These are phyloP conservation scores for Eupleurogrammus muticus DNA, from an alignment of 2,797 vertebrate species.

Conservation along the genomic window DNA sequence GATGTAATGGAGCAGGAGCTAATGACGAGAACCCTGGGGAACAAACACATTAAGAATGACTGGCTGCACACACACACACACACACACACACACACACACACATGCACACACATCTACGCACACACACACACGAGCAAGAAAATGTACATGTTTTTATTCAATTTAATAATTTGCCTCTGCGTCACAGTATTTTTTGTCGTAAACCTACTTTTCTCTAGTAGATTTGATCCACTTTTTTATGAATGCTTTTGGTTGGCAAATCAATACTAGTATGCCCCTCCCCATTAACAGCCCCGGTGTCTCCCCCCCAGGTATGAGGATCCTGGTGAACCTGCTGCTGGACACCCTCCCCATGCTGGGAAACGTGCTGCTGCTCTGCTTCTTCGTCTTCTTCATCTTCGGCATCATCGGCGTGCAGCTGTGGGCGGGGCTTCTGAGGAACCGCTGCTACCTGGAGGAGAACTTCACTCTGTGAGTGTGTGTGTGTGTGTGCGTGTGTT, in stretches of 20 bases:
- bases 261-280: no score
- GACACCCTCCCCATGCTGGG: conserved; percentile 98
- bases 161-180: no score
- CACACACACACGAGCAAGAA: conserved; percentile 44
- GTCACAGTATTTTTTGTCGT: no score
- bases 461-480: conserved; percentile 86
- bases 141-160: no score
- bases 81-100: neutral
- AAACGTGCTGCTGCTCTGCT: conserved; percentile 96
- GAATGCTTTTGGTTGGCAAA: no score
- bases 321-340: conserved; percentile 97
- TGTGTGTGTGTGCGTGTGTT: conserved; percentile 3
- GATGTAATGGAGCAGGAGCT: conserved; percentile 76
- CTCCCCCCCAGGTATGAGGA: conserved; percentile 94
- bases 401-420: conserved; percentile 98
- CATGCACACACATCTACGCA: conserved; percentile 19
- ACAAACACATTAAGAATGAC: conserved; percentile 78
- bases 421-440: conserved; percentile 95
- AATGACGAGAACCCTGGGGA: conserved; percentile 75
- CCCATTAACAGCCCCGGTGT: no score
- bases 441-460: conserved; percentile 85
- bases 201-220: no score
- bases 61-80: conserved; percentile 54
- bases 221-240: no score
- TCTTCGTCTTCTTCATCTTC: conserved; percentile 99